phyloP scores from a whole-genome alignment of 2,888 invertebrate species.

The Chalcosyrphus nemorum region DNA sequence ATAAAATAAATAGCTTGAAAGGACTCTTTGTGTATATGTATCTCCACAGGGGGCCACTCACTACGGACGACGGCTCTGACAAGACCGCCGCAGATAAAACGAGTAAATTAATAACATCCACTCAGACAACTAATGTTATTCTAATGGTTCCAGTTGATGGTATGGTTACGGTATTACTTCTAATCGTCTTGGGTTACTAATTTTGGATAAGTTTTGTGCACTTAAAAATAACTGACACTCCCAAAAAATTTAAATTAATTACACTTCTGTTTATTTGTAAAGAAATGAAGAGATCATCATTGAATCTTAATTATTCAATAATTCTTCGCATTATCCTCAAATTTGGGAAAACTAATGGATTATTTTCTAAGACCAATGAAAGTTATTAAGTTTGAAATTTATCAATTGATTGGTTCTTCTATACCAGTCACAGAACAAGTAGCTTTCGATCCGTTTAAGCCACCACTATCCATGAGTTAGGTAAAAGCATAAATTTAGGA shows the following conservation, averaged over 20 bases:
- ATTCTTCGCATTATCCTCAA: neutral
- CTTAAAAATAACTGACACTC: neutral
- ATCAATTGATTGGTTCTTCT: too few species aligned
- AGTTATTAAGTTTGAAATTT: too few species aligned
- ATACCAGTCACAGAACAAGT: too few species aligned
- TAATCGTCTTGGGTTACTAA: neutral
- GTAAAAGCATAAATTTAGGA: neutral
- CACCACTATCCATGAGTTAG: neutral
- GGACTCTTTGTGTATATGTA: neutral
- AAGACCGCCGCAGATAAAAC: neutral
- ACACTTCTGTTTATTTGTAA: neutral
- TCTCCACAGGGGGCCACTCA: neutral
- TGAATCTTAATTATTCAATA: neutral
- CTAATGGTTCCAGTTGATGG: neutral
- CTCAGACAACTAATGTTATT: neutral
- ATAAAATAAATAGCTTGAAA: neutral
- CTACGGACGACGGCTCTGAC: neutral
- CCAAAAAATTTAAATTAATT: neutral
- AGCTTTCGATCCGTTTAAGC: neutral
- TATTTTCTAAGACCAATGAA: too few species aligned
- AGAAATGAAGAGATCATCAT: neutral
- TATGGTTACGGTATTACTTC: neutral
- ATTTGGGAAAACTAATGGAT: neutral
- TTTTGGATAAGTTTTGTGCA: neutral
- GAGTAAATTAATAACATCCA: neutral